Evolutionary conservation across 1,140 invertebrate species (phyloP), one percentile per base, ranked within the genome.

Genomic region (Lerema accius): DNA sequence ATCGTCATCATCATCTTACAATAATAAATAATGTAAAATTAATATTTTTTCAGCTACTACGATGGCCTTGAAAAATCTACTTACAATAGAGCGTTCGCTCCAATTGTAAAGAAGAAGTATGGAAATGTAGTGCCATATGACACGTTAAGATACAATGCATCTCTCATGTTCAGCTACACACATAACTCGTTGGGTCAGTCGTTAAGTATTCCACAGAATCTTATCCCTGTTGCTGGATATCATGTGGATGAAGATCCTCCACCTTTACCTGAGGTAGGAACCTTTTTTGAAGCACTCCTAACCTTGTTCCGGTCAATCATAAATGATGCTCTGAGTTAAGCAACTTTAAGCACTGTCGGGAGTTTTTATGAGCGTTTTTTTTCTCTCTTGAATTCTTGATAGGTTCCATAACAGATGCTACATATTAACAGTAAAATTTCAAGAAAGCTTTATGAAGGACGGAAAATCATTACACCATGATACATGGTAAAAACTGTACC

Each of bases 161-260:
- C 77, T 1, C 23, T 80, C 2, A 32, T 77, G 14, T 9, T 80
- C 15, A 69, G 66, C 7, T 72, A 80, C 26, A 73, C 74, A 1
- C 70, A 80, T 15, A 63, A 68, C 9, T 77, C 77, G 23, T 26
- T 73, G n/a, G 70, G 77, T 0, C 32, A 53, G 26, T 39, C 74
- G 3, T 11, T 63, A 15, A 67, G 59, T n/a, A 39, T 77, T 11
- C 75, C 77, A 0, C 74, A 71, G 37, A 78, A 59, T 15, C 71
- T 69, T 28, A 77, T 70, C 6, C 35, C 63, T 3, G 39, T 80
- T n/a, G 77, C 65, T n/a, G 77, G 77, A 6, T 77, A 71, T 51
- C 68, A 75, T 42, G 63, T 77, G 19, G 68, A 73, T 40, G 40
- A 67, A 6, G 15, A 42, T 5, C 66, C 63, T 23, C 67, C 73